Evolutionary conservation across 2,113 vertebrate genomes (phyloP).

Genomic region (Cyanoramphus novaezelandiae): DNA sequence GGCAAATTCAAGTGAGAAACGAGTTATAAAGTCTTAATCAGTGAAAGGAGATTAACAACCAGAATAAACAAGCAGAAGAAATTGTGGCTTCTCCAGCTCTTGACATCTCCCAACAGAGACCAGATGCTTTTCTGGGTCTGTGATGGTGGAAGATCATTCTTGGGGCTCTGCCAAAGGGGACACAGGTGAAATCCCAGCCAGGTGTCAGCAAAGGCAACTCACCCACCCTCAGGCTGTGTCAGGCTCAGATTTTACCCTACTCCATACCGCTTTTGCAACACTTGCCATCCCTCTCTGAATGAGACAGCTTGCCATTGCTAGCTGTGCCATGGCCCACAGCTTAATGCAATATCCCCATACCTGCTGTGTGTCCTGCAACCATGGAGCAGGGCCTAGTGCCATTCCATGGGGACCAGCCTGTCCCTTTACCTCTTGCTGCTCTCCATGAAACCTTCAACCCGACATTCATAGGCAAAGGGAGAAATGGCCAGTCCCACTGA

Average conservation of each 20-base stretch:
- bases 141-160: background rate
- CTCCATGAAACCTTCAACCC: fast-evolving
- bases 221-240: background rate
- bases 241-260: background rate
- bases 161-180: background rate
- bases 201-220: background rate
- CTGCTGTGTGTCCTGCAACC: background rate
- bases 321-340: background rate
- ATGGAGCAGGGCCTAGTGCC: fast-evolving
- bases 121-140: background rate
- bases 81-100: background rate
- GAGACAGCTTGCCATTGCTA: background rate
- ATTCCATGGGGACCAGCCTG: background rate
- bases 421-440: background rate
- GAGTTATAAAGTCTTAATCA: background rate
- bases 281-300: background rate
- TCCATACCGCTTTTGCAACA: fast-evolving
- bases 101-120: background rate
- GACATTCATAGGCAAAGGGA: background rate
- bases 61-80: background rate
- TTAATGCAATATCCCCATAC: background rate
- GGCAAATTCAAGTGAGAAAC: background rate
- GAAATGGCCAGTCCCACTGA: background rate
- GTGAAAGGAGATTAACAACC: background rate
- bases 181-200: background rate